Conservation (phyloP, 2,888 invertebrate species). For the Drosophila kuntzei region DNA sequence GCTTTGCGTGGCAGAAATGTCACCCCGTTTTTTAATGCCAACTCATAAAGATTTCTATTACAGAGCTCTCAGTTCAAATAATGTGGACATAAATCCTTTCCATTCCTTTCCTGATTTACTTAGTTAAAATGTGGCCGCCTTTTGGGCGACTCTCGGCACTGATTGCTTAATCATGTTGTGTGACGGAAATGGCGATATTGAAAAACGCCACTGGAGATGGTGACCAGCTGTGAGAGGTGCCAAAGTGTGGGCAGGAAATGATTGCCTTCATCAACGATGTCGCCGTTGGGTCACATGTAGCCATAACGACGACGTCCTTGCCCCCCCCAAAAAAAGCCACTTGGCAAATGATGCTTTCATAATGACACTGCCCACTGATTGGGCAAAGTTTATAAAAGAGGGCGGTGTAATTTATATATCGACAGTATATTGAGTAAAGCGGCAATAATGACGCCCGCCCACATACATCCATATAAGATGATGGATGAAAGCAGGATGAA, state of each 20-base stretch:
- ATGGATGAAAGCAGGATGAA: conserved; percentile 31
- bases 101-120: conserved; percentile 43
- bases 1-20: conserved; percentile 41
- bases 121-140: conserved; percentile 66
- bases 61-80: conserved; percentile 46
- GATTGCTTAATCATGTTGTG: conserved; percentile 79
- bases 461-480: conserved; percentile 24
- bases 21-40: conserved; percentile 55
- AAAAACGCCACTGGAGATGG: conserved; percentile 73
- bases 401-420: conserved; percentile 21
- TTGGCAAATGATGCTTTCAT: conserved; percentile 58
- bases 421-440: conserved; percentile 44
- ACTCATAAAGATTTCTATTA: conserved; percentile 64
- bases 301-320: conserved; percentile 29
- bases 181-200: conserved; percentile 75
- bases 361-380: conserved; percentile 36
- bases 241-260: conserved; percentile 32
- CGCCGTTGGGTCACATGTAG: conserved; percentile 49
- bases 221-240: conserved; percentile 28
- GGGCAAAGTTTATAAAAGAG: conserved; percentile 1
- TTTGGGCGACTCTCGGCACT: conserved; percentile 42
- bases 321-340: conserved; percentile 1
- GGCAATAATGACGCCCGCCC: conserved; percentile 56
- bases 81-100: conserved; percentile 69
- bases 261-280: conserved; percentile 23